Percentiles rank a stretch among this genome's conserved stretches.
These are phyloP conservation scores for Lemur catta DNA, from an alignment of 2,797 vertebrate species.

Conservation along the genomic window DNA sequence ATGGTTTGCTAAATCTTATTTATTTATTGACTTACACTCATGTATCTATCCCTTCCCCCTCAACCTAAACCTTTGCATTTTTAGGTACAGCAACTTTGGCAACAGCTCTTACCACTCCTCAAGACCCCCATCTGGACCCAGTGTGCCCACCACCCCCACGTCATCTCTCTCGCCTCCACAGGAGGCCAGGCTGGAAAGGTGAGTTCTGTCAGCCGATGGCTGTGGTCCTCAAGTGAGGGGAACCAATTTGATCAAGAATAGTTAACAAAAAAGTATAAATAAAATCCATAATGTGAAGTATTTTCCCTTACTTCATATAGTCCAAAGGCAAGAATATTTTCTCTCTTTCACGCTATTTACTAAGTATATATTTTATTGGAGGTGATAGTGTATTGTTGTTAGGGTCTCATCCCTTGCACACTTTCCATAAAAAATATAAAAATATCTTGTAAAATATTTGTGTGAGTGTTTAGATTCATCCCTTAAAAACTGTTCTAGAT, in stretches of 20 bases:
- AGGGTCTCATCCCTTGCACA: not conserved
- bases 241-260: not conserved
- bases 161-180: constrained; percentile 82
- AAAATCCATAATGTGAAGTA: not conserved
- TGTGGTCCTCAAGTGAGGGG: not conserved
- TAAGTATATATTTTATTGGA: constrained; percentile 9
- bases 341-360: not conserved
- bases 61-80: constrained; percentile 29
- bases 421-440: not conserved
- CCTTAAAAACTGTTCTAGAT: not conserved
- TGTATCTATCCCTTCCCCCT: constrained; percentile 33
- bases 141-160: constrained; percentile 82
- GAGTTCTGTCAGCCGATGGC: constrained; percentile 23
- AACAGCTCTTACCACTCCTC: constrained; percentile 76
- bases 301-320: not conserved
- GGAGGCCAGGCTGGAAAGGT: constrained; percentile 91
- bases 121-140: constrained; percentile 82
- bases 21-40: constrained; percentile 35
- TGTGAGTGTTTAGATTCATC: not conserved
- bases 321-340: not conserved
- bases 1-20: not conserved
- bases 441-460: constrained; percentile 6
- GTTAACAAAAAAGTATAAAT: not conserved
- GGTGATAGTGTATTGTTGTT: not conserved
- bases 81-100: constrained; percentile 87